Evolutionary conservation across 2,888 invertebrate species (phyloP), one percentile per base, ranked within the genome.

Genomic region (Ischnura elegans): DNA sequence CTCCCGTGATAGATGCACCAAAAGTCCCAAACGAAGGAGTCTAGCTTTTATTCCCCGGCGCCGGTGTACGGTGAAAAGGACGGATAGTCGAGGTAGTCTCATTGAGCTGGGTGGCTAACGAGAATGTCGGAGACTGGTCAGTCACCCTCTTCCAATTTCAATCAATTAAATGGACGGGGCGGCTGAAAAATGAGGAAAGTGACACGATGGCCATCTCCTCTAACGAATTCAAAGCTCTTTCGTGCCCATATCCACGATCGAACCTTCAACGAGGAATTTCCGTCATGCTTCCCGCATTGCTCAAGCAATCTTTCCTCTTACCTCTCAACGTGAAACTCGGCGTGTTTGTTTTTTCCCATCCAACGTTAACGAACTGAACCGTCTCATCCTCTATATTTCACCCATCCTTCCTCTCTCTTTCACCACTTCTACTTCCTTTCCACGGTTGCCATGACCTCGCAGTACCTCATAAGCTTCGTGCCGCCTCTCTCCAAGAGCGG

Each of bases 381-480:
- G n/a, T 46, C 86, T 86, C 86, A 86, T 86, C 86, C 86, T 86
- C 86, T 45, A n/a, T 46, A 25, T 45, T 46, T 45, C 76, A 36
- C 10, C 10, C 36, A 21, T 21, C 36, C 46, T 43, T 2, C 25
- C 0, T 86, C 46, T 8, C 42, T 85, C 85, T 13, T 2, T 36
- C 76, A n/a, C 36, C 29, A 76, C 85, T 13, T 2, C 76, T 36
- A n/a, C 36, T 29, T 36, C 36, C 36, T 36, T 76, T 76, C n/a
- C 36, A 29, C 36, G 8, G 36, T 76, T 76, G 36, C 76, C 29
- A 36, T 61, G 61, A 61, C 61, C 61, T 61, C 46, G n/a, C 47
- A n/a, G 46, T 87, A 29, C n/a, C 87, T 42, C 87, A 87, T 87
- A 51, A 87, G 47, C 46, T 29, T 29, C 55, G 5, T 36, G 25